Percentiles rank a stretch among this genome's conserved stretches.
Conservation (phyloP, 2,113 vertebrate species). For the Cichladusa arquata region DNA sequence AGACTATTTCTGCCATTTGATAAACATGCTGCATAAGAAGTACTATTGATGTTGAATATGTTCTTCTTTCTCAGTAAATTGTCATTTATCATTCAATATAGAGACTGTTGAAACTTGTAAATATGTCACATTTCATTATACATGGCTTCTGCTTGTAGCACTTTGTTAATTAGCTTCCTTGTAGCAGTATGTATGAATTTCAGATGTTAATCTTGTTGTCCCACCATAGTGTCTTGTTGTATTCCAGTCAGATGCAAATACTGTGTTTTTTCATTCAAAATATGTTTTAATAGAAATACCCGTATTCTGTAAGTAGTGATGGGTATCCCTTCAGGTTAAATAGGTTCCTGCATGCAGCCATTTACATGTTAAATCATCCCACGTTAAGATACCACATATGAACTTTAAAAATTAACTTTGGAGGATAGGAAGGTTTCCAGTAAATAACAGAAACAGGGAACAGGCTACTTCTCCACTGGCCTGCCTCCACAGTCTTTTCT, state of each 20-base stretch:
- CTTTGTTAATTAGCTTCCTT: background rate
- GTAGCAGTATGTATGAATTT: background rate
- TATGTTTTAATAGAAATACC: background rate
- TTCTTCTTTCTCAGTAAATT: background rate
- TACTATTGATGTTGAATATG: background rate
- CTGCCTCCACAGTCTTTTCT: background rate
- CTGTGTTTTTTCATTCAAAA: background rate
- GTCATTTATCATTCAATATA: background rate
- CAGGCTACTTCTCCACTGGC: background rate
- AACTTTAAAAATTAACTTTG: background rate
- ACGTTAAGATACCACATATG: background rate
- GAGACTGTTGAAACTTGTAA: background rate
- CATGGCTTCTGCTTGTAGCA: slow-evolving; percentile 16
- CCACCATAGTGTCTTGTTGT: background rate
- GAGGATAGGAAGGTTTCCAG: background rate
- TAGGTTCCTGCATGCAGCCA: slow-evolving; percentile 12
- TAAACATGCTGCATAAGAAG: background rate
- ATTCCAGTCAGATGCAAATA: background rate
- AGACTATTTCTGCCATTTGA: background rate
- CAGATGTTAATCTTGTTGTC: slow-evolving; percentile 2
- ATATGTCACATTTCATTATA: slow-evolving; percentile 10
- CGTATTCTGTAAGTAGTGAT: background rate
- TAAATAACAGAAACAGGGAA: background rate
- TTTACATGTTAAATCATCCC: background rate
- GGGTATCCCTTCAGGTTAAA: background rate